Evolutionary conservation across 2,888 invertebrate species (phyloP), one percentile per base, ranked within the genome.

Genomic region (Alloplasta piceator): DNA sequence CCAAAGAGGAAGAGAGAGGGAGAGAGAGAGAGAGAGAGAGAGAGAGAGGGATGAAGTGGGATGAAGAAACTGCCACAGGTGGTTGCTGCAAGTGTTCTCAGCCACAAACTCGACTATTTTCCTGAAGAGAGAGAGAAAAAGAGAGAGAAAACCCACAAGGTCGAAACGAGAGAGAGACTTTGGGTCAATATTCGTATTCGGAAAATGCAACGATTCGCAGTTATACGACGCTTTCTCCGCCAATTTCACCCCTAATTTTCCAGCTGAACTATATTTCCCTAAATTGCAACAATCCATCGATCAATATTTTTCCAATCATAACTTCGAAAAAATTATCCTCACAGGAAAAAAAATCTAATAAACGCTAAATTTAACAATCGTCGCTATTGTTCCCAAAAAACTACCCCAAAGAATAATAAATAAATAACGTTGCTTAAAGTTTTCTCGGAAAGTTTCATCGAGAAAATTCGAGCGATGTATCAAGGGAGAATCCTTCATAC

Each of bases 31-130:
- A n/a, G 26, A 26, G 26, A 26, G 26, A 26, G 7, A n/a, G 63
- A 72, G 58, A 58, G 6, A 43, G 56, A 64, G 43, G 4, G 55
- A n/a, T 39, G 66, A 52, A 58, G 55, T 71, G 52, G 38, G 67
- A 46, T 41, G 58, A 9, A 71, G 52, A 75, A 68, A 79, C 71
- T 64, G 74, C 83, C 72, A 83, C 83, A 83, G 83, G 83, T 83
- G 83, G 83, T 83, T 82, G 78, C 55, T 58, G 26, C 14, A 41
- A 52, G 66, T 58, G 46, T 71, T 64, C 5, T 67, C 38, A 60
- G 60, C 48, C 16, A n/a, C 63, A 56, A 66, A 64, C 46, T 73
- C 36, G 52, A 38, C 56, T 60, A 74, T 74, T 16, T 52, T 26
- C 26, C 60, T 12, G 55, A 60, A 76, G 58, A n/a, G 58, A 16